phyloP scores from a whole-genome alignment of 1,140 invertebrate species.

The Papilio xuthus region DNA sequence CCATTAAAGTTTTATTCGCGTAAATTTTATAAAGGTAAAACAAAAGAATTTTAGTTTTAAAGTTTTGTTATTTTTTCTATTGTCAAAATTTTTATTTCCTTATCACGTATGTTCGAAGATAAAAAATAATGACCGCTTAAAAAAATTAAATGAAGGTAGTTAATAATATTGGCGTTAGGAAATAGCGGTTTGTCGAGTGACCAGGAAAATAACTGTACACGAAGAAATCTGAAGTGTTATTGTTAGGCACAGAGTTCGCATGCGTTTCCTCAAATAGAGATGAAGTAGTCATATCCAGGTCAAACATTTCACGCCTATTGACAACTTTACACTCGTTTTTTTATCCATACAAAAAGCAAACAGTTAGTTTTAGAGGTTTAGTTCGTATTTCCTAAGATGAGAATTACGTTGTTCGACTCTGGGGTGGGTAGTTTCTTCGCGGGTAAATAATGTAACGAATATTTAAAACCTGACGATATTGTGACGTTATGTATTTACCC shows the following conservation, averaged over 20 bases:
- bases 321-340: not conserved
- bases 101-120: not conserved
- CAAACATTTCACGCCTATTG: conserved; percentile 7
- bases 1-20: not conserved
- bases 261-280: not conserved
- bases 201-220: conserved; percentile 5
- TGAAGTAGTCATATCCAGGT: not conserved
- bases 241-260: not conserved
- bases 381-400: too few relatives aligned
- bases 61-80: not conserved
- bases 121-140: not conserved
- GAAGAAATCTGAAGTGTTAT: not conserved
- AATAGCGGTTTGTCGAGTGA: not conserved
- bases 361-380: not conserved
- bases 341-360: not conserved
- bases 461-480: too few relatives aligned
- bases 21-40: not conserved
- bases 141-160: not conserved
- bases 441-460: too few relatives aligned
- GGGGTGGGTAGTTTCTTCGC: too few relatives aligned
- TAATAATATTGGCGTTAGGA: not conserved
- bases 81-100: not conserved
- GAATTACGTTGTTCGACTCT: too few relatives aligned
- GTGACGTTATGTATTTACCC: too few relatives aligned
- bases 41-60: not conserved